Base-by-base conservation (phyloP, 2,888 invertebrate species). In the Hyposoter dolosus region DNA sequence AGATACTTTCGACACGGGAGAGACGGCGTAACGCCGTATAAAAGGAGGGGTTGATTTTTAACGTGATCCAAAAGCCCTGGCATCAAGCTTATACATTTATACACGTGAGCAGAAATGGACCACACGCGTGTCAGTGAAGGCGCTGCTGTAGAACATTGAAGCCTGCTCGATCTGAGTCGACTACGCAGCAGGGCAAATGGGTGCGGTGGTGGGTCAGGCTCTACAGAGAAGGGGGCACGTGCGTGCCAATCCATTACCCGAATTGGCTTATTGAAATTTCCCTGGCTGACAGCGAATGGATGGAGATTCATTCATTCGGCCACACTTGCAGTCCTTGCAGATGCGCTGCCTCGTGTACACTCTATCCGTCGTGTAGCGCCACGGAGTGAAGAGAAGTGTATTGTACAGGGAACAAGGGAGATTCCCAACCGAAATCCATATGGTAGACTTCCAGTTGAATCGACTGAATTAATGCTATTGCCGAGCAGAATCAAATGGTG, bases 211-310 rank as follows among this genome's bases (percentile, higher is more conserved):
- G 66, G 45, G 66, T 77, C 40, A 28, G 47, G 35, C 35, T 19
- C n/a, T 68, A 56, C 47, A 71, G 53, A 74, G 77, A 68, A 65
- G 66, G 76, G 83, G 79, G 43, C 83, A 83, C 87, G 91, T 90
- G 92, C 89, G 88, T 90, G 90, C 91, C 92, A 91, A 93, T 93
- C 93, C 93, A 93, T 93, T 93, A 93, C 92, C 90, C 91, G 93
- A 93, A 93, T 93, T 93, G 93, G 93, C 93, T 93, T 93, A 93
- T 93, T 93, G 93, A 93, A 93, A 93, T 93, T 93, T 93, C 91
- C 90, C 90, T 86, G 88, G 87, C 88, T 90, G 91, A 93, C 93
- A 91, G 92, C 89, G 90, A 93, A 93, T 92, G 92, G 92, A 93
- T 93, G 93, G 93, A 92, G 92, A 93, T 93, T 92, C 93, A 91